Evolutionary conservation across 2,888 invertebrate species (phyloP), one percentile per base, ranked within the genome.

Genomic region (Xanthorhoe designata): DNA sequence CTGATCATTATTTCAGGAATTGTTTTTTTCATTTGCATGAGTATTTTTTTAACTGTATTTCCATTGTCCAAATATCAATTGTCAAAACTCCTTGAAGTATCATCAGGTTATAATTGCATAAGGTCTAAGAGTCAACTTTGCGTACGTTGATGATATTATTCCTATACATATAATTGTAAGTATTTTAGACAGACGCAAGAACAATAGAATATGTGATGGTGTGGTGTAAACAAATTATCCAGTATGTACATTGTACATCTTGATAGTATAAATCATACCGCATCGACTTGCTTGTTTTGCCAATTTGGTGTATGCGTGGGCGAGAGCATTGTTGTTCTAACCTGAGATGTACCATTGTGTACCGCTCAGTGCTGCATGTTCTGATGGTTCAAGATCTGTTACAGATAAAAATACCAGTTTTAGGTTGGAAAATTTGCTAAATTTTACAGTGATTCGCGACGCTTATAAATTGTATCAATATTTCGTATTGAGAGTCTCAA

Each of bases 221-320:
- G 66, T 66, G 61, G 54, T 72, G 68, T 73, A 71, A 71, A 73
- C 69, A 69, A 65, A 67, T 68, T 68, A 63, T 38, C 38, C 38
- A 10, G 38, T 61, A 52, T 65, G 69, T 69, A 68, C 68, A 74
- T 68, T 3, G 24, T 68, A 71, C 68, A 66, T 70, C 60, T 68
- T 32, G 19, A 58, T 64, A 67, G 67, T 67, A 76, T 77, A 76
- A 76, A 79, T 82, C 75, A 78, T 47, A 47, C 47, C 3, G 7
- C 68, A 72, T 73, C 73, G 73, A 73, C 74, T 75, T 76, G 77
- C 79, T 80, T 81, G 77, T 71, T 64, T 75, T 72, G 76, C 77
- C 80, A 74, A 77, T 78, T 81, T 77, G 61, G 77, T 71, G 61
- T 54, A 63, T 55, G 74, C 72, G 84, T 83, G 81, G 85, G 84